Conservation (phyloP, 2,797 vertebrate species). For the Clarias laeviceps region DNA sequence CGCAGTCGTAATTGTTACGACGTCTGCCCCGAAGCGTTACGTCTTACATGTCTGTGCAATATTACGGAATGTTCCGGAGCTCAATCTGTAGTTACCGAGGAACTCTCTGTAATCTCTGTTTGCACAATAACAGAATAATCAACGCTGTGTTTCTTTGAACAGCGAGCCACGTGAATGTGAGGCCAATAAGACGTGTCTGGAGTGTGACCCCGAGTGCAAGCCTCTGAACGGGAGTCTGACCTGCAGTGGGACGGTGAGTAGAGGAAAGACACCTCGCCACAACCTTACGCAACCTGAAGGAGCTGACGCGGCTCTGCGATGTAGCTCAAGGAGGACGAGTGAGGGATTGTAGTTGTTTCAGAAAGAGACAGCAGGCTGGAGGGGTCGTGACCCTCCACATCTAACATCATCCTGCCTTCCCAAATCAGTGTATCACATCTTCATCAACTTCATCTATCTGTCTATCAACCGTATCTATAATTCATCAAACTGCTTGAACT, state of each 20-base stretch:
- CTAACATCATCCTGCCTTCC: not conserved
- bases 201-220: constrained; percentile 88
- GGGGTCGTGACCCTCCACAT: not conserved
- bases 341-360: not conserved
- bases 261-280: not conserved
- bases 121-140: not conserved
- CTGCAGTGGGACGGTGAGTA: constrained; percentile 87
- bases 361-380: not conserved
- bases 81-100: not conserved
- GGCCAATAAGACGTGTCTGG: constrained; percentile 79
- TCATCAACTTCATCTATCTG: not conserved
- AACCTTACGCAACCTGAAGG: too few species aligned
- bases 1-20: not conserved
- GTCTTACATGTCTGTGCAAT: not conserved
- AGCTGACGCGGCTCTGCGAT: not conserved
- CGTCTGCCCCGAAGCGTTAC: not conserved
- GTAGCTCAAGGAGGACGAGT: not conserved
- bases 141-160: constrained; percentile 41
- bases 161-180: constrained; percentile 86
- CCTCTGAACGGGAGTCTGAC: constrained; percentile 76
- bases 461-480: too few species aligned
- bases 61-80: not conserved
- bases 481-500: too few species aligned
- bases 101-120: not conserved
- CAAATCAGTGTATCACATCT: not conserved